Percentiles rank a stretch among this genome's conserved stretches.
Conservation (phyloP, 2,113 vertebrate species). For the Cephalopholis sonnerati region DNA sequence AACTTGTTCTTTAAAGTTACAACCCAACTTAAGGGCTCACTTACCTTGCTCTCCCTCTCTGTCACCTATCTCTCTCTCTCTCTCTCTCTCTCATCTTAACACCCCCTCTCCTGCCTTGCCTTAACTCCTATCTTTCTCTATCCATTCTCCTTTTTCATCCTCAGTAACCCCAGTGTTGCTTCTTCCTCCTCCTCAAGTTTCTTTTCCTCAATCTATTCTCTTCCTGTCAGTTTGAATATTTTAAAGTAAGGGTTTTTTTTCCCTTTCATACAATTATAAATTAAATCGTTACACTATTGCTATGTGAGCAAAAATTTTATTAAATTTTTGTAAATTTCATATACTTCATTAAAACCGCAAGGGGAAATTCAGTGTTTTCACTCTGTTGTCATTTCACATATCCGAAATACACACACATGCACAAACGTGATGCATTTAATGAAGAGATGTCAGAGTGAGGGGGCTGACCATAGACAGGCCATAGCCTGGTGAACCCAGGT, state of each 20-base stretch:
- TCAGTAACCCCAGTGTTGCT: background rate
- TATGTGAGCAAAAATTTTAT: background rate
- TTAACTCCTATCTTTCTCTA: background rate
- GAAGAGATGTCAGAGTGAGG: too few relatives aligned
- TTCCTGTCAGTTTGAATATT: conserved; percentile 48
- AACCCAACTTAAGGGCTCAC: conserved; percentile 34
- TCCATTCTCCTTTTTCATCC: background rate
- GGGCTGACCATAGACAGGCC: too few relatives aligned
- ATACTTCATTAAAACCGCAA: too few relatives aligned
- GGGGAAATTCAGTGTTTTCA: too few relatives aligned
- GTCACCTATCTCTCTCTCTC: too few relatives aligned
- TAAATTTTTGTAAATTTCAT: too few relatives aligned
- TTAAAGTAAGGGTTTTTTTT: conserved; percentile 44
- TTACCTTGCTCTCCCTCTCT: conserved; percentile 8
- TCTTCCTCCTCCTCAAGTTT: background rate
- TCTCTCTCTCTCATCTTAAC: conserved; percentile 1
- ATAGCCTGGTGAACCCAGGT: too few relatives aligned
- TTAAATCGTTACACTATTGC: background rate
- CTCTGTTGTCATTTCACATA: too few relatives aligned
- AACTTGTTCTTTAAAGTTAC: conserved; percentile 36
- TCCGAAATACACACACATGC: too few relatives aligned
- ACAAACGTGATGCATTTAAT: too few relatives aligned
- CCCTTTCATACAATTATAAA: background rate
- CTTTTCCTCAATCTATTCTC: background rate
- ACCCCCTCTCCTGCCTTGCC: background rate